These are phyloP conservation scores for Sphaeridia pumilis DNA, from an alignment of 2,888 invertebrate species.

Conservation along the genomic window DNA sequence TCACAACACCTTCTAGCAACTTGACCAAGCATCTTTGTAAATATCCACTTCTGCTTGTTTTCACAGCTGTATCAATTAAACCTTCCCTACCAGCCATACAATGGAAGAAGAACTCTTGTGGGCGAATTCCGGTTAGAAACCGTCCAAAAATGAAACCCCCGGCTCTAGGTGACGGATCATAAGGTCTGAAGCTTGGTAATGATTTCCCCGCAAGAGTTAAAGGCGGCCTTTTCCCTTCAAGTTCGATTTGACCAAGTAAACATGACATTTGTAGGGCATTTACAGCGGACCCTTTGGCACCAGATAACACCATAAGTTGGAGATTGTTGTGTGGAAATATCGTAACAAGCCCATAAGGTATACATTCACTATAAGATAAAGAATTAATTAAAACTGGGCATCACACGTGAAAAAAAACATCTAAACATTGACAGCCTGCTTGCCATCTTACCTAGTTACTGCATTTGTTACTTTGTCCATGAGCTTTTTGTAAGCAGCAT, in stretches of 20 bases:
- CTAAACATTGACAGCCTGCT: background rate
- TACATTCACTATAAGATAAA: conserved; percentile 50
- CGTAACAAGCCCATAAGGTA: conserved; percentile 70
- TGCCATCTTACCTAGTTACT: conserved; percentile 58
- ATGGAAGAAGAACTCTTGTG: conserved; percentile 98
- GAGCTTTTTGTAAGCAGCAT: conserved; percentile 67
- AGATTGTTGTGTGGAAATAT: conserved; percentile 90
- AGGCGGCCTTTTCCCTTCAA: conserved; percentile 95
- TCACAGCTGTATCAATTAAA: conserved; percentile 98
- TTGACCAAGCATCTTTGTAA: conserved; percentile 93
- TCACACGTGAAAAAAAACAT: background rate
- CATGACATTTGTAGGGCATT: conserved; percentile 99
- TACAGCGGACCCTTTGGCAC: conserved; percentile 96
- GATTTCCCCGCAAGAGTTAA: conserved; percentile 85
- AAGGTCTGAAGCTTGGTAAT: conserved; percentile 80
- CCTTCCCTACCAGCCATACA: conserved; percentile 99
- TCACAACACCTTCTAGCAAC: conserved; percentile 88
- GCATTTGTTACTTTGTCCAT: conserved; percentile 77
- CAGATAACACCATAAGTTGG: conserved; percentile 97
- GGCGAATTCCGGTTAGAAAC: conserved; percentile 96
- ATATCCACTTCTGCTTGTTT: conserved; percentile 97
- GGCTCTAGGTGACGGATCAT: conserved; percentile 76
- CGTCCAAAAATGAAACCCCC: conserved; percentile 94
- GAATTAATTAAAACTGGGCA: background rate
- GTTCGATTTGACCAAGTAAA: conserved; percentile 91